Base-by-base conservation (phyloP, 1,140 invertebrate species). In the Nasonia longicornis region DNA sequence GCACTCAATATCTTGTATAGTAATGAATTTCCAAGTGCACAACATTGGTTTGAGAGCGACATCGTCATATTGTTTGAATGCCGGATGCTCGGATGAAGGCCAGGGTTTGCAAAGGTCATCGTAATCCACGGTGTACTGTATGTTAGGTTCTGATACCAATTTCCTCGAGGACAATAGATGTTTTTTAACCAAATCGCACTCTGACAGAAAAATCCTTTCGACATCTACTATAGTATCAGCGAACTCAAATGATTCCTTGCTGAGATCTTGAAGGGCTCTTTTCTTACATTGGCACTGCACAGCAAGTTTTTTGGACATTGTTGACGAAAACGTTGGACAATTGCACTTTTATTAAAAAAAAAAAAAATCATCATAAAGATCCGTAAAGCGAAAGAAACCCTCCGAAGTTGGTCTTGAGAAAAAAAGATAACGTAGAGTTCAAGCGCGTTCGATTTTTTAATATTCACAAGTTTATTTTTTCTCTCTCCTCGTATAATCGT, bases 401-500 rank as follows among this genome's bases (percentile, higher is more conserved):
- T 12, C 66, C 42, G 80, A 77, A 74, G 69, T 76, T 81, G 31
- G 58, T 73, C 35, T 81, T 73, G 29, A 82, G 72, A 84, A 84
- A 48, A 70, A 77, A 73, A 77, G 22, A 81, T 31, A 75, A n/a
- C 29, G 42, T 58, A 38, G 42, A 80, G 75, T 69, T 79, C 11
- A 79, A 79, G 72, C 48, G 66, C 70, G 66, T 58, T 79, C 45
- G 38, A 74, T 26, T 12, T 86, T 80, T 64, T 85, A 87, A 86
- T 89, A 89, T 89, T 89, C 88, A 89, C 88, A 89, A 87, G 84
- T 86, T 88, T 86, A 86, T 86, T 86, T 83, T 84, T 82, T 72
- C 73, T 84, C 83, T 81, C 79, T 83, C 85, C 48, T 52, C 69
- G 82, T 87, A 86, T 89, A 87, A 88, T 89, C 80, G 84, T 88